Evolutionary conservation across 2,888 invertebrate species (phyloP), one percentile per base, ranked within the genome.

Genomic region (Ametastegia equiseti): DNA sequence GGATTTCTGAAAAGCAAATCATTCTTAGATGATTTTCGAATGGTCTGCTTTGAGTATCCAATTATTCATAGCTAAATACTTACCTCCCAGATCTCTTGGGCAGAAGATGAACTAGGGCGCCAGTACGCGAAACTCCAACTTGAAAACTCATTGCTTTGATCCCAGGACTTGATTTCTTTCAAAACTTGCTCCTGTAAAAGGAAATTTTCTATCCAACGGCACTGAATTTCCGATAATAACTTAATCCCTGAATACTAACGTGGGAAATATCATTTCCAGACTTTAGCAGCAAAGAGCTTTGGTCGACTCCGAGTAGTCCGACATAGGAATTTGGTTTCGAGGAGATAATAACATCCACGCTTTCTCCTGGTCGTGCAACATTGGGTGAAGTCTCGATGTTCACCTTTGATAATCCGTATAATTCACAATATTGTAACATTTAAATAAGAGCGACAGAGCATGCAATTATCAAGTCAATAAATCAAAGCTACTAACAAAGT

Each of bases 281-380:
- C 88, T 95, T 95, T 13, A 97, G 92, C 13, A 96, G 90, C 4
- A 96, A 90, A 5, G 97, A 96, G 89, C 96, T 96, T 91, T 97
- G 96, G 92, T 99, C 98, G 11, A 97, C 96, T 0, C 97, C 98
- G 84, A 98, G 92, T 9, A 99, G 92, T 3, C 97, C 98, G 19
- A 98, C 96, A 86, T 95, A 95, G 0, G 98, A 97, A 86, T 97
- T 96, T 0, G 97, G 95, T 89, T 96, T 97, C 0, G 98, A 96
- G 30, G 94, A 93, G 13, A 98, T 95, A 3, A 94, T 93, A 11
- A 99, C 92, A 85, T 97, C 95, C 0, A 98, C 94, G 81, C 95
- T 94, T 39, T 95, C 94, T 79, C 96, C 96, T 0, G 98, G 98
- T 80, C 95, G 95, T 0, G 95, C 95, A 90, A 95, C 94, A 2